These are phyloP conservation scores for Myopa tessellatipennis DNA, from an alignment of 2,888 invertebrate species.

Conservation along the genomic window DNA sequence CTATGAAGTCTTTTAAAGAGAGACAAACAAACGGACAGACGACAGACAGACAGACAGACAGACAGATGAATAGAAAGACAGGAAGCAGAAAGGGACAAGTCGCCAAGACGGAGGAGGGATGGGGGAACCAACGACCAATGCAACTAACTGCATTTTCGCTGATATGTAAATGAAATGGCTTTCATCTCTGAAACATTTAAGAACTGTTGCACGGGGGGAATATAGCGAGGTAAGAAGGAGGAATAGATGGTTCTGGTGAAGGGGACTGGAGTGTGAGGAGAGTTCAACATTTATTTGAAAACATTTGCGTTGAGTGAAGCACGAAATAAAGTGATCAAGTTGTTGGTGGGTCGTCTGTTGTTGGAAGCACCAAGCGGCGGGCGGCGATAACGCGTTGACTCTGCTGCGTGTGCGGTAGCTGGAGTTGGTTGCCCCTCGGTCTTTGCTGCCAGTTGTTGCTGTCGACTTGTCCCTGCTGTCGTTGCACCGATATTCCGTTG, in stretches of 20 bases:
- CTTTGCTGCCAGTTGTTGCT: constrained; percentile 5
- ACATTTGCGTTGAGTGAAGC: not conserved
- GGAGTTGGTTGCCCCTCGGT: not conserved
- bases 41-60: constrained; percentile 4
- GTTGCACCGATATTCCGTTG: too few species aligned
- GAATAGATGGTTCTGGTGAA: too few species aligned
- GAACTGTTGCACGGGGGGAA: not conserved
- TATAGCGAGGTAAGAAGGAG: too few species aligned
- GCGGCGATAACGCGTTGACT: too few species aligned
- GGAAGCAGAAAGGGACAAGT: not conserved
- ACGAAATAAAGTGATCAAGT: constrained; percentile 11
- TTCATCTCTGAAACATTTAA: not conserved
- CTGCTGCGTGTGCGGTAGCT: too few species aligned
- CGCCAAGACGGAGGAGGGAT: not conserved
- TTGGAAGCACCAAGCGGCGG: too few species aligned
- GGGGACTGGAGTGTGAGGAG: too few species aligned
- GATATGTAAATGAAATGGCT: constrained; percentile 32
- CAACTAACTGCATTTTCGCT: constrained; percentile 20
- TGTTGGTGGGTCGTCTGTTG: not conserved
- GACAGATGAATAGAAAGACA: not conserved
- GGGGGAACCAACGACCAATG: not conserved
- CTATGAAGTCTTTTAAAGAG: not conserved
- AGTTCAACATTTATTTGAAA: constrained; percentile 14
- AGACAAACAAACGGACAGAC: not conserved
- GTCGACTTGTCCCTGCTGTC: not conserved